Evolutionary conservation across 2,797 vertebrate species (phyloP).

Genomic region (Poeciliopsis gracilis): DNA sequence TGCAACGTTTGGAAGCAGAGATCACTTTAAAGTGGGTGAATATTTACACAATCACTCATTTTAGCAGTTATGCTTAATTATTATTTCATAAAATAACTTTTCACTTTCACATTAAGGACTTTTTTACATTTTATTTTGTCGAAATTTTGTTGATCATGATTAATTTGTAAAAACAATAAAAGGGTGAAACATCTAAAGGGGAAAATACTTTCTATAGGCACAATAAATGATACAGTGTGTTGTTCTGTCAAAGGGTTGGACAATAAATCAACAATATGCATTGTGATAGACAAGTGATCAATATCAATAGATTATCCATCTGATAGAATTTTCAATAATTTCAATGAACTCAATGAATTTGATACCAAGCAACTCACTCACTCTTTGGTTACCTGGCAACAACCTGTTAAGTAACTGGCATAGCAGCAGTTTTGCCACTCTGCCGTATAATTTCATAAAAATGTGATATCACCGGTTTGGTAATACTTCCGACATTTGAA

Average conservation of each 20-base stretch:
- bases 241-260: neutral
- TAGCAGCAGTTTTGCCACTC: no score
- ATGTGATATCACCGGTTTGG: no score
- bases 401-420: no score
- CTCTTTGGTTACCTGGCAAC: no score
- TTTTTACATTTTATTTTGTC: neutral
- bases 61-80: neutral
- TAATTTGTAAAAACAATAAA: neutral
- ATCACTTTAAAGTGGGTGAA: neutral
- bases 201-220: neutral
- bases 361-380: no score
- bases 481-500: no score
- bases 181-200: neutral
- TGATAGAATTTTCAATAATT: no score
- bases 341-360: no score
- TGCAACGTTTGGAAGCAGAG: neutral
- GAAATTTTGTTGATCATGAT: neutral
- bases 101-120: neutral
- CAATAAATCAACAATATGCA: no score
- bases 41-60: neutral
- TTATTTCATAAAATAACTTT: neutral
- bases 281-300: no score
- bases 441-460: no score
- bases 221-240: neutral
- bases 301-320: no score